phyloP scores from a whole-genome alignment of 2,797 vertebrate species.

The Pagetopsis macropterus region DNA sequence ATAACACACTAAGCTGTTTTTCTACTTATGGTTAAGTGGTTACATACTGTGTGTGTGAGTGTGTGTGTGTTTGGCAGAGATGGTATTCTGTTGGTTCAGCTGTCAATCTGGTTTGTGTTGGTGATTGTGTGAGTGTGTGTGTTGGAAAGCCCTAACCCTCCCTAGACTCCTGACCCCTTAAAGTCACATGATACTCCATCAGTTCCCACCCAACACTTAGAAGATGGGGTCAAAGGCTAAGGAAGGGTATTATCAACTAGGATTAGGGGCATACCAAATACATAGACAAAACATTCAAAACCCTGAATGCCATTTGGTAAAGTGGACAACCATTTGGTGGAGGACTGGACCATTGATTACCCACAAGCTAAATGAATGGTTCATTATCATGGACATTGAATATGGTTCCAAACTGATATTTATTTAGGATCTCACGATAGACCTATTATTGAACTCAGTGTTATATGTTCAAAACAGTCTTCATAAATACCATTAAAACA shows the following conservation, averaged over 20 bases:
- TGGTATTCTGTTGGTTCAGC: constrained; percentile 74
- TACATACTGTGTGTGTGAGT: constrained; percentile 50
- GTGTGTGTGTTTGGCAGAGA: constrained; percentile 46
- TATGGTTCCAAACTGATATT: background rate
- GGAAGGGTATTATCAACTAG: constrained; percentile 60
- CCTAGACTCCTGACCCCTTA: constrained; percentile 63
- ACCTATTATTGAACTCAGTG: background rate
- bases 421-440: too few relatives aligned
- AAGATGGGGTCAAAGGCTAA: constrained; percentile 70
- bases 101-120: constrained; percentile 57
- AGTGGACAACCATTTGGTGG: constrained; percentile 38
- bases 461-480: background rate
- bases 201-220: constrained; percentile 70
- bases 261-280: constrained; percentile 66
- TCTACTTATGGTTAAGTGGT: constrained; percentile 70
- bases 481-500: background rate
- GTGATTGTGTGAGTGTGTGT: constrained; percentile 22
- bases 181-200: constrained; percentile 72
- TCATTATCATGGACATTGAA: background rate
- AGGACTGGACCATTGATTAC: background rate
- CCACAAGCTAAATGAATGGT: background rate
- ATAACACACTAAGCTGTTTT: constrained; percentile 69
- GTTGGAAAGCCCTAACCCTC: constrained; percentile 54
- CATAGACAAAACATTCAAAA: constrained; percentile 69
- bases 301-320: constrained; percentile 47